Evolutionary conservation across 2,113 vertebrate genomes (phyloP).

Genomic region (Nycticryphes semicollaris): DNA sequence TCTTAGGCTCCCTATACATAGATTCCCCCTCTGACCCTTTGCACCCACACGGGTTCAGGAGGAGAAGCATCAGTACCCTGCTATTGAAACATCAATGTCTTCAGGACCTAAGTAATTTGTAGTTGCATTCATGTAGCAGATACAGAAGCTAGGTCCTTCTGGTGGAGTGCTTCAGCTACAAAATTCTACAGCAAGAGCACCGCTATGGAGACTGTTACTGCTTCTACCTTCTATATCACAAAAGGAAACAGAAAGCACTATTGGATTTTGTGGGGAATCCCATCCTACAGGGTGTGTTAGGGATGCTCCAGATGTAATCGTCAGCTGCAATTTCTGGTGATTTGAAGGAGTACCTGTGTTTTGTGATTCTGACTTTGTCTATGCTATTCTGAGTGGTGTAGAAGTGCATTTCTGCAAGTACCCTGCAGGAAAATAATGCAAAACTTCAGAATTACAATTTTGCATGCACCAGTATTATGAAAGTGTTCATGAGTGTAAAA

Average conservation of each 20-base stretch:
- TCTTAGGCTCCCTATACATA: background rate
- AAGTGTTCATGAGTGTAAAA: background rate
- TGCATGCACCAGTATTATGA: background rate
- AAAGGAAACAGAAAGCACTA: background rate
- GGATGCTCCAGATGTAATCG: background rate
- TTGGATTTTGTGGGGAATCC: background rate
- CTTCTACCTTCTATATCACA: background rate
- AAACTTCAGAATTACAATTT: background rate
- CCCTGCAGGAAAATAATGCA: background rate
- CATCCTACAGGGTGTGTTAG: background rate
- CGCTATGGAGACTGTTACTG: rapidly evolving
- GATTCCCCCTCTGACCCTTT: background rate
- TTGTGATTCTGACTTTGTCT: background rate
- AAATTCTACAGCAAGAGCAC: background rate
- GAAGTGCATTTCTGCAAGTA: background rate
- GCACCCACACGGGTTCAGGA: background rate
- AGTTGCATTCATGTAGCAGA: background rate
- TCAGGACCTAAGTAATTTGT: background rate
- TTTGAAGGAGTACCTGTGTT: background rate
- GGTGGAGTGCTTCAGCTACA: background rate
- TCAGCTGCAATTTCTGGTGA: background rate
- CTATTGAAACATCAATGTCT: background rate
- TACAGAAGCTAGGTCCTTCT: background rate
- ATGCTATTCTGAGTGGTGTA: background rate
- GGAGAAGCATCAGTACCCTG: background rate